Conservation (phyloP, 2,113 vertebrate species). For the Procavia capensis region DNA sequence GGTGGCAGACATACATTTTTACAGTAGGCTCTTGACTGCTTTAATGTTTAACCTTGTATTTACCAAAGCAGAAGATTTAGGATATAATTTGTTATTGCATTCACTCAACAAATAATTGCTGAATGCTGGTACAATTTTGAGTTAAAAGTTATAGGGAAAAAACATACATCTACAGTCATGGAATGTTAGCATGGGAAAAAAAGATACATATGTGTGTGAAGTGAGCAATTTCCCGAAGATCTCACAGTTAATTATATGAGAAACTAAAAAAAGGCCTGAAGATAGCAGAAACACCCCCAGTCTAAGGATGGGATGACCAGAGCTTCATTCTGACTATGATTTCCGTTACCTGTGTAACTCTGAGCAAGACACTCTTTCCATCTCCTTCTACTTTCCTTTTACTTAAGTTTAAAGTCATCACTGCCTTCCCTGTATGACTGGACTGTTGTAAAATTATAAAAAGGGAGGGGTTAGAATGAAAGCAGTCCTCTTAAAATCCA, state of each 20-base stretch:
- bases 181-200: not conserved
- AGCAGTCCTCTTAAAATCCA: not conserved
- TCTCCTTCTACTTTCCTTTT: not conserved
- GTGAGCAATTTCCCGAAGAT: not conserved
- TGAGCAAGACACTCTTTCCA: not conserved
- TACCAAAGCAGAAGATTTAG: not conserved
- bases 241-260: constrained; percentile 24
- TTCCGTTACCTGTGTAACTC: not conserved
- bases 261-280: not conserved
- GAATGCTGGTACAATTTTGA: constrained; percentile 8
- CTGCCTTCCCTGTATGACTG: not conserved
- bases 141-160: not conserved
- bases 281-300: not conserved
- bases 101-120: not conserved
- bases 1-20: not conserved
- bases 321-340: not conserved
- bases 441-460: not conserved
- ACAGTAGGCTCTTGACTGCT: not conserved
- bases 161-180: not conserved
- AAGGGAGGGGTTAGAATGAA: not conserved
- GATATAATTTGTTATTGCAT: not conserved
- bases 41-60: not conserved
- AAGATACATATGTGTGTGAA: not conserved
- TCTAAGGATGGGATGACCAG: not conserved
- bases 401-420: not conserved